Evolutionary conservation across 2,888 invertebrate species (phyloP), one percentile per base, ranked within the genome.

Genomic region (Drosophila paracracens): DNA sequence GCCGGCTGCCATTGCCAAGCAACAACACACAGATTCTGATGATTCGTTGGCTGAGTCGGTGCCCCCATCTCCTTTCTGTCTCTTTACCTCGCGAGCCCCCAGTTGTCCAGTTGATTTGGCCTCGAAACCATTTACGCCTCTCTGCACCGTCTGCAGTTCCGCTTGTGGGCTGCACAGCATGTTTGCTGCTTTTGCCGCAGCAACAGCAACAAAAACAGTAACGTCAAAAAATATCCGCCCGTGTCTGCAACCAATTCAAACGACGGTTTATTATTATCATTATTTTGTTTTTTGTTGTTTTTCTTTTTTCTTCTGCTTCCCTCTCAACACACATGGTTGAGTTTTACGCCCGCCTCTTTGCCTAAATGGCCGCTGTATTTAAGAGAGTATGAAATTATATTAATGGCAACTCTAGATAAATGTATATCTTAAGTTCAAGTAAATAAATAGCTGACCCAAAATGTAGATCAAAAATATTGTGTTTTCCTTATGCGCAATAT

Each of bases 221-320:
- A 91, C 80, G 89, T 89, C 89, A 89, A 86, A 89, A 91, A 88
- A 91, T 91, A 90, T 89, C 81, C 90, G 87, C 90, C 91, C 83
- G 86, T 86, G 89, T 91, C 89, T 91, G 86, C 83, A 74, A 81
- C 81, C 83, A 86, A 85, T 79, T 75, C 76, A 63, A 74, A 67
- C 82, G 67, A 51, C 70, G 77, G 61, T 77, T 86, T 76, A 82
- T 83, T 83, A 84, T 83, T 83, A 84, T 81, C 67, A 79, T 81
- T 74, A 66, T 70, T 71, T 66, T 53, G 21, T 29, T n/a, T 16
- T 16, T 11, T 7, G 6, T 5, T 43, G 53, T 29, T 11, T 13
- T 13, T 16, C n/a, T 6, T 21, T 21, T 13, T 57, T 36, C 36
- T 51, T 46, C 21, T 25, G 35, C n/a, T 38, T 31, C 21, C 25